Evolutionary conservation across 2,888 invertebrate genomes (phyloP).

Genomic region (Idaea biselata): DNA sequence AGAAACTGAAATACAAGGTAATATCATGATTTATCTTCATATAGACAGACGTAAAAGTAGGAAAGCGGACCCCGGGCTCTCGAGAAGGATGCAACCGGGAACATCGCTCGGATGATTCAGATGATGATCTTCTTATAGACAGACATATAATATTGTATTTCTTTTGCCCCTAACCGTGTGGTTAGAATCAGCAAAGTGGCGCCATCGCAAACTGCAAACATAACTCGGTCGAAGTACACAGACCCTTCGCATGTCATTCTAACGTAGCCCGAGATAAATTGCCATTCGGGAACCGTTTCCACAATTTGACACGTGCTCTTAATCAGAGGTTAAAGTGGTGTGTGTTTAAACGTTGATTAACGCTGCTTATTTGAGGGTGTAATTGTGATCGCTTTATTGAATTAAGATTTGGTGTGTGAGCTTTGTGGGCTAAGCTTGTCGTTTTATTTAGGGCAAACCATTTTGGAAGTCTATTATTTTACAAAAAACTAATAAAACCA

Average conservation of each 20-base stretch:
- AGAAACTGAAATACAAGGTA: too few species aligned
- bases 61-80: too few species aligned
- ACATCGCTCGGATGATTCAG: too few species aligned
- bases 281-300: slow-evolving; percentile 30
- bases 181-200: background rate
- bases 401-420: slow-evolving; percentile 28
- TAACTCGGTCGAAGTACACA: slow-evolving; percentile 22
- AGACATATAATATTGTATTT: too few species aligned
- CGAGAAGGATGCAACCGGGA: too few species aligned
- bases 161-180: background rate
- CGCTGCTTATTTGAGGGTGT: slow-evolving; percentile 1
- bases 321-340: slow-evolving; percentile 16
- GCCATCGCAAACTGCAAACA: background rate
- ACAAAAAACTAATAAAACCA: too few species aligned
- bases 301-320: slow-evolving; percentile 14
- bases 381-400: background rate
- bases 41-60: too few species aligned
- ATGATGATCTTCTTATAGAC: too few species aligned
- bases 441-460: background rate
- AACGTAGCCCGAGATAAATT: slow-evolving; percentile 49
- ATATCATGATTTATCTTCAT: too few species aligned
- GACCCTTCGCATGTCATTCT: slow-evolving; percentile 45
- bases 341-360: slow-evolving; percentile 5
- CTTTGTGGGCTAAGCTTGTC: slow-evolving; percentile 20
- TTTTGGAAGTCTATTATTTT: too few species aligned